Percentiles rank a stretch among this genome's conserved stretches.
Conservation (phyloP, 2,797 vertebrate genomes). For the Silurus lanzhouensis region DNA sequence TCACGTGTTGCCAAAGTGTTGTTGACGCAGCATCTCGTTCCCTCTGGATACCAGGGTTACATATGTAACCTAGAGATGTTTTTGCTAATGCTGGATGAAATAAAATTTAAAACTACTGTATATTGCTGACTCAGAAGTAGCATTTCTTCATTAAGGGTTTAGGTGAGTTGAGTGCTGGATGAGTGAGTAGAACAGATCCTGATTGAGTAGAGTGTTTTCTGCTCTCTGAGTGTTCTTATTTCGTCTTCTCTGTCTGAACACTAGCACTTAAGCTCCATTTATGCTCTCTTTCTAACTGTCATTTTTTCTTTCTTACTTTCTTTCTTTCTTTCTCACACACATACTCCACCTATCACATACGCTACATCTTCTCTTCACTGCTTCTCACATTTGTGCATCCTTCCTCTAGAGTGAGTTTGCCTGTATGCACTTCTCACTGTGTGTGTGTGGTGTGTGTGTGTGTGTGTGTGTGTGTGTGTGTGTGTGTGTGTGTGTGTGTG, state of each 20-base stretch:
- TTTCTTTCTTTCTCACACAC: conserved; percentile 29
- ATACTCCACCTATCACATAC: conserved; percentile 60
- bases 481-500: conserved; percentile 54
- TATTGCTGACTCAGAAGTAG: conserved; percentile 44
- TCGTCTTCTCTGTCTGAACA: conserved; percentile 72
- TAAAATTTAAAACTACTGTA: background rate
- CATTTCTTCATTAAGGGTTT: conserved; percentile 35
- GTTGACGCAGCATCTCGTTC: too few species aligned
- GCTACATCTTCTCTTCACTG: conserved; percentile 52
- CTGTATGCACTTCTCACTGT: conserved; percentile 48
- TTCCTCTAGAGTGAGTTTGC: conserved; percentile 32
- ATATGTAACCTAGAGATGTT: background rate
- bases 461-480: conserved; percentile 46
- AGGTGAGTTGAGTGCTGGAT: conserved; percentile 37
- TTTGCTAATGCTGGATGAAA: background rate
- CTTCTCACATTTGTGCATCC: conserved; percentile 53
- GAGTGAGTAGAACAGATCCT: conserved; percentile 50
- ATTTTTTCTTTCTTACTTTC: conserved; percentile 42
- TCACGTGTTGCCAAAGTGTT: too few species aligned
- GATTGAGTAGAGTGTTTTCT: conserved; percentile 64
- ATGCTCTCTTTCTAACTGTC: conserved; percentile 41
- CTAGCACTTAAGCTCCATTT: conserved; percentile 70
- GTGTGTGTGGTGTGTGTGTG: conserved; percentile 49
- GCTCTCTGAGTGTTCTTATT: conserved; percentile 74
- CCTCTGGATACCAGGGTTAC: too few species aligned